phyloP scores from a whole-genome alignment of 1,140 invertebrate species.

The Heterodera carotae region DNA sequence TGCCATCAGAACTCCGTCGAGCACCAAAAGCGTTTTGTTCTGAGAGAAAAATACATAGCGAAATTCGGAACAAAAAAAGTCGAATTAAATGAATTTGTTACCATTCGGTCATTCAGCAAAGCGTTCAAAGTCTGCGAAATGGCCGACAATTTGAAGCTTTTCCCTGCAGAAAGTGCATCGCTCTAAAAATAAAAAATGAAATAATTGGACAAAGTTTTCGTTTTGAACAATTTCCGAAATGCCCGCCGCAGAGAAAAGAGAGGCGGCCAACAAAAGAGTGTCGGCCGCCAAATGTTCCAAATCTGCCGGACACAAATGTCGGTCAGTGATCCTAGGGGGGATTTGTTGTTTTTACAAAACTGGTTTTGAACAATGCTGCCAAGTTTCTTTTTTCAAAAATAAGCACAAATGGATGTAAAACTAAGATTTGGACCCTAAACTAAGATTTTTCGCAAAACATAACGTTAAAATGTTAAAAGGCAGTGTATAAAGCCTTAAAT shows the following conservation, averaged over 20 bases:
- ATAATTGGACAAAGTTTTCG: background rate
- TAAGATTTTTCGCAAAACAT: too few relatives aligned
- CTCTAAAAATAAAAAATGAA: background rate
- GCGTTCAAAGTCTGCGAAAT: background rate
- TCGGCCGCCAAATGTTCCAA: background rate
- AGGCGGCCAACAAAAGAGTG: conserved; percentile 3
- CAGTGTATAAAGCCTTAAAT: too few relatives aligned
- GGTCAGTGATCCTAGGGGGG: background rate
- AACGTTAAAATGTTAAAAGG: too few relatives aligned
- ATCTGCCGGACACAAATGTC: background rate
- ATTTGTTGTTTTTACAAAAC: too few relatives aligned
- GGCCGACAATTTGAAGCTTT: background rate
- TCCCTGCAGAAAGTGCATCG: background rate
- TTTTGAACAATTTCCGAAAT: background rate
- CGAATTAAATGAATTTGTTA: too few relatives aligned
- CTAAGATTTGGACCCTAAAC: too few relatives aligned
- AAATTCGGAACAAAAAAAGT: too few relatives aligned
- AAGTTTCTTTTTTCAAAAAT: too few relatives aligned
- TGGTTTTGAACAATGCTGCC: too few relatives aligned
- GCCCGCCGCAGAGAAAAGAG: too few relatives aligned
- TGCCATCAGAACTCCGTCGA: conserved; percentile 18
- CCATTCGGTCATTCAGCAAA: background rate
- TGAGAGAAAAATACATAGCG: background rate
- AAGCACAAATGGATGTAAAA: too few relatives aligned
- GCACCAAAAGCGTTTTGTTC: conserved; percentile 15